Percentiles rank a stretch among this genome's conserved stretches.
Evolutionary conservation across 1,140 invertebrate species (phyloP).

Genomic region (Globodera rostochiensis): DNA sequence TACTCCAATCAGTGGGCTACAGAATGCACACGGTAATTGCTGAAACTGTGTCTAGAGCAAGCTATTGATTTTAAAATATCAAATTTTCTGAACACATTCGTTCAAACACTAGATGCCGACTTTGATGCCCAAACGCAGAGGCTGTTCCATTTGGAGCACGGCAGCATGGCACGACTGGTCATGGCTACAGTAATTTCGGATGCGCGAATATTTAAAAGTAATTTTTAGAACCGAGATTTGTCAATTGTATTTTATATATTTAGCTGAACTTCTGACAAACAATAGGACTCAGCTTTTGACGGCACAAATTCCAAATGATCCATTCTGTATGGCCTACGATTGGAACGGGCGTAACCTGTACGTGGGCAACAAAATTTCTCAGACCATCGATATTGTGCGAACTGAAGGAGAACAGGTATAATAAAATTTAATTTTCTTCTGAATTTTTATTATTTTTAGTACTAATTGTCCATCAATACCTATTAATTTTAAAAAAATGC

Average conservation of each 20-base stretch:
- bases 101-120: constrained; percentile 73
- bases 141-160: constrained; percentile 61
- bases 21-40: constrained; percentile 74
- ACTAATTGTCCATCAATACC: too few species aligned
- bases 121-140: constrained; percentile 82
- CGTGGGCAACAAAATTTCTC: constrained; percentile 85
- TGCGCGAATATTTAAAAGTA: constrained; percentile 52
- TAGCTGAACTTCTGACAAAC: constrained; percentile 77
- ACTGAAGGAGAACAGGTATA: constrained; percentile 68
- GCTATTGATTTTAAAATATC: too few species aligned
- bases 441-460: too few species aligned
- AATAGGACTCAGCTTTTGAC: constrained; percentile 82
- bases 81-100: too few species aligned
- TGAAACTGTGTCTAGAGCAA: too few species aligned
- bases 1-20: constrained; percentile 82
- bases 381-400: constrained; percentile 85
- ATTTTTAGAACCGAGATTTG: not conserved
- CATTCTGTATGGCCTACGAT: constrained; percentile 81
- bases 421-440: too few species aligned
- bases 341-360: constrained; percentile 93
- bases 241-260: too few species aligned
- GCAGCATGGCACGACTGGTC: constrained; percentile 60
- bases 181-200: constrained; percentile 71
- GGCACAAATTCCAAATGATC: constrained; percentile 82
- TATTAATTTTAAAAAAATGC: not conserved